Percentiles rank a stretch among this genome's conserved stretches.
Conservation (phyloP, 2,113 vertebrate genomes). For the Cariama cristata region DNA sequence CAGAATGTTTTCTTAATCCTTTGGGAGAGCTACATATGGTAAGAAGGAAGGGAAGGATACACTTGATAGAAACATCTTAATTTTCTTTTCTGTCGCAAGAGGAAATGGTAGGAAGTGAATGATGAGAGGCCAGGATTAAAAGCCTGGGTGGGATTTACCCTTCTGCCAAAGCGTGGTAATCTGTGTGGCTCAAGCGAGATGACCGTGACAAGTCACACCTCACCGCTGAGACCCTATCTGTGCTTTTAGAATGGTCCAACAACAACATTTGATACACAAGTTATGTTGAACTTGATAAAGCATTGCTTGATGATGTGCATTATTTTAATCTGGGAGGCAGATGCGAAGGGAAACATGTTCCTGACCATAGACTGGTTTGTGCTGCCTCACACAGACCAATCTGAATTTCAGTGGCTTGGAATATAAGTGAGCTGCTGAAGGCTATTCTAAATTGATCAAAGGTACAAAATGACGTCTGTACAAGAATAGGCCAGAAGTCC, state of each 20-base stretch:
- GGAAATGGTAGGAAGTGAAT: neutral
- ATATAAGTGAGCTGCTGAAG: neutral
- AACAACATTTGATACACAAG: neutral
- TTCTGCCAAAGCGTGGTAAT: neutral
- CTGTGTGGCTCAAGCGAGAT: neutral
- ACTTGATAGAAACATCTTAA: neutral
- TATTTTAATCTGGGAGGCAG: neutral
- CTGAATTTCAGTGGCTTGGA: slow-evolving; percentile 5
- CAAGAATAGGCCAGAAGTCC: neutral
- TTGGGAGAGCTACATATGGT: neutral
- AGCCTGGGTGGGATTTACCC: neutral
- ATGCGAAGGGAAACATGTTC: neutral
- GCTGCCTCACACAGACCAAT: neutral
- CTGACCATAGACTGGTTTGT: slow-evolving; percentile 1
- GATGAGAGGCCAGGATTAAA: neutral
- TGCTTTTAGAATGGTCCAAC: neutral
- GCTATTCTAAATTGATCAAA: neutral
- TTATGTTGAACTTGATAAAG: neutral
- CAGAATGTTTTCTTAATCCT: neutral
- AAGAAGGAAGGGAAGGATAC: neutral
- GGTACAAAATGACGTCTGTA: neutral
- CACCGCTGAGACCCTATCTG: neutral
- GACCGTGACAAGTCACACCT: neutral
- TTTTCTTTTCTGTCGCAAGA: neutral
- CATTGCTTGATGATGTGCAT: slow-evolving; percentile 7